Conservation (phyloP, 2,797 vertebrate species). For the Fundulus diaphanus region DNA sequence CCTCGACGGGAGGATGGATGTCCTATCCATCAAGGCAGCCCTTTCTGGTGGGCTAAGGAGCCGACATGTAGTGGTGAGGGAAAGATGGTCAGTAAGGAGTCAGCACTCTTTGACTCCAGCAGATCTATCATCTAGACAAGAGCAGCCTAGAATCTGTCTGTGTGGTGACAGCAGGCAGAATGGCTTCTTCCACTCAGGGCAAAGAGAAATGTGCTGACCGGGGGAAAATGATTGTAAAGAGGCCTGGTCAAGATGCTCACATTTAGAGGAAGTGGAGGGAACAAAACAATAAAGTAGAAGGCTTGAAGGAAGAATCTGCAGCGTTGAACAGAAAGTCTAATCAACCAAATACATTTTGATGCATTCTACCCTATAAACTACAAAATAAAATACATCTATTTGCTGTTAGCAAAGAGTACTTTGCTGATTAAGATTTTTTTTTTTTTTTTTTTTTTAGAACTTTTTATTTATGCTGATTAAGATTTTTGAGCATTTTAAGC, state of each 20-base stretch:
- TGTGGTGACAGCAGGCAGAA: slow-evolving; percentile 70
- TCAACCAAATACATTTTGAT: neutral
- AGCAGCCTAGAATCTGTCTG: slow-evolving; percentile 72
- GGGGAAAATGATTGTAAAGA: slow-evolving; percentile 48
- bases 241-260: slow-evolving; percentile 9
- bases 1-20: slow-evolving; percentile 70
- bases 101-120: slow-evolving; percentile 79
- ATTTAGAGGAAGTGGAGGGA: slow-evolving; percentile 51
- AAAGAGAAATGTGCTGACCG: slow-evolving; percentile 75
- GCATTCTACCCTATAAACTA: neutral
- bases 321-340: neutral
- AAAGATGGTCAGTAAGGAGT: slow-evolving; percentile 80
- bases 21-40: slow-evolving; percentile 80
- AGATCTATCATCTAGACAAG: slow-evolving; percentile 83
- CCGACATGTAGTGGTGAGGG: slow-evolving; percentile 72
- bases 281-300: slow-evolving; percentile 41
- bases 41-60: slow-evolving; percentile 70
- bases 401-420: too few species aligned
- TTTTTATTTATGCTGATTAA: too few species aligned
- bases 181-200: slow-evolving; percentile 68
- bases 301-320: neutral
- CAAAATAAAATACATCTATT: neutral
- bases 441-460: too few species aligned
- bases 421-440: neutral
- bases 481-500: too few species aligned